These are phyloP conservation scores for Stenurella melanura DNA, from an alignment of 2,888 invertebrate species.

Conservation along the genomic window DNA sequence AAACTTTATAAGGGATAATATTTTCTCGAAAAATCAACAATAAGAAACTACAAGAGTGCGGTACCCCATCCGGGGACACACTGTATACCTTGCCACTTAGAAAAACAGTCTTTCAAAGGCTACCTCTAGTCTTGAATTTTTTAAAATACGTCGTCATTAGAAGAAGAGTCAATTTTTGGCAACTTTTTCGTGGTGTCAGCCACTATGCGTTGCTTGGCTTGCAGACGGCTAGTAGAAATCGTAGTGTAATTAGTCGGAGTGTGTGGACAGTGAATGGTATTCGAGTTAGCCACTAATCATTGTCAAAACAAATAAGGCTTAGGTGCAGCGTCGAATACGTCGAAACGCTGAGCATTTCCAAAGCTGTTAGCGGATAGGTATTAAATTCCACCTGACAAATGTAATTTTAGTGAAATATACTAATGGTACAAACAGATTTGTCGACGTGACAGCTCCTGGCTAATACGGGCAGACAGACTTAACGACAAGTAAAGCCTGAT, in stretches of 20 bases:
- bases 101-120: no score
- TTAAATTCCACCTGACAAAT: slow-evolving; percentile 71
- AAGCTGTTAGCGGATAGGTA: slow-evolving; percentile 57
- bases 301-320: slow-evolving; percentile 46
- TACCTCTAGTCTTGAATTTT: no score
- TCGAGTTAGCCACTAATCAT: slow-evolving; percentile 46
- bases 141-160: no score
- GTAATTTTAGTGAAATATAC: slow-evolving; percentile 71
- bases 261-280: background rate
- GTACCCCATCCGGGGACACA: no score
- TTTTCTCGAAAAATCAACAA: no score
- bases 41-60: no score
- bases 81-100: no score
- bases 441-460: slow-evolving; percentile 69
- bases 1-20: no score
- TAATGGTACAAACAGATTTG: slow-evolving; percentile 72
- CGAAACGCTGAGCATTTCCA: slow-evolving; percentile 31
- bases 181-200: no score
- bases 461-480: slow-evolving; percentile 71
- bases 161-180: no score
- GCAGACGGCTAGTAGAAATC: background rate
- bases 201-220: no score
- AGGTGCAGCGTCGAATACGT: slow-evolving; percentile 29
- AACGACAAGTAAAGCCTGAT: slow-evolving; percentile 71
- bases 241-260: slow-evolving; percentile 2